phyloP scores from a whole-genome alignment of 1,140 invertebrate genomes.

The Solenopsis fugax region DNA sequence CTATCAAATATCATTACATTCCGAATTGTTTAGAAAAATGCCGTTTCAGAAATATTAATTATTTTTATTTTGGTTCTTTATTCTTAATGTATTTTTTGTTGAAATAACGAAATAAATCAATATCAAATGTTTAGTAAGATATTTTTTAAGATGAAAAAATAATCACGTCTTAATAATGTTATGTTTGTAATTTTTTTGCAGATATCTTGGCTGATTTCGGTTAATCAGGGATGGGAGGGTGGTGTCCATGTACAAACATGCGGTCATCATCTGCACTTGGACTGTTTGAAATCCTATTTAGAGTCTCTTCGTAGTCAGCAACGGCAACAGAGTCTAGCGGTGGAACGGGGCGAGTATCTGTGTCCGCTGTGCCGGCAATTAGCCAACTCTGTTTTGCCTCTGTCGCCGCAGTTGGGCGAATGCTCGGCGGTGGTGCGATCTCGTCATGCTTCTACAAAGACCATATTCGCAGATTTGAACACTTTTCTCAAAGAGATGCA shows the following conservation, averaged over 20 bases:
- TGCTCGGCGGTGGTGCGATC: constrained; percentile 89
- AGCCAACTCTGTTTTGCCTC: constrained; percentile 96
- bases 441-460: constrained; percentile 86
- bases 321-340: constrained; percentile 90
- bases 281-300: constrained; percentile 96
- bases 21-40: neutral
- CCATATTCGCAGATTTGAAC: constrained; percentile 88
- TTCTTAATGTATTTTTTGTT: neutral
- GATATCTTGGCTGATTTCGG: constrained; percentile 93
- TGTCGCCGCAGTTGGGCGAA: constrained; percentile 93
- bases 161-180: constrained; percentile 27
- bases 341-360: constrained; percentile 95
- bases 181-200: constrained; percentile 77
- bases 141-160: neutral
- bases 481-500: constrained; percentile 91
- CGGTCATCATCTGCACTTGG: constrained; percentile 97
- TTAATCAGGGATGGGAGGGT: constrained; percentile 96
- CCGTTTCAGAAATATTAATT: neutral
- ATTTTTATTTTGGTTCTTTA: neutral
- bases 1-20: neutral
- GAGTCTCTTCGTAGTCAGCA: constrained; percentile 92
- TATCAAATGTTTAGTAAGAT: neutral
- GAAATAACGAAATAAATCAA: neutral
- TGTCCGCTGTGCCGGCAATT: constrained; percentile 98
- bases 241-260: constrained; percentile 98